Evolutionary conservation across 2,888 invertebrate genomes (phyloP), one percentile per base, ranked within the genome.

Genomic region (Choreutis nemorana): DNA sequence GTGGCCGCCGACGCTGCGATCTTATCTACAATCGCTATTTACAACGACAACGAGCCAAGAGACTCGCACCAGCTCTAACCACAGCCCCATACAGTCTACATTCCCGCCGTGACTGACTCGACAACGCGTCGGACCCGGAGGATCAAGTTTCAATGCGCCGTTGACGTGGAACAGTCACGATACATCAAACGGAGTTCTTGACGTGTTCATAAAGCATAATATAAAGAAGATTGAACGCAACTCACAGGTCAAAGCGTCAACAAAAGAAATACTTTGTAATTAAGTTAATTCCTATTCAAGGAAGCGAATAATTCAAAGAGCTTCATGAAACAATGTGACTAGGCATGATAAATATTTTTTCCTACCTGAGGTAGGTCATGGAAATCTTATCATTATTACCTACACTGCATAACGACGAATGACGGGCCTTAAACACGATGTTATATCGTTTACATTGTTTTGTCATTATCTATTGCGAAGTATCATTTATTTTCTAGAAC

Each of bases 61-160:
- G 26, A 30, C 30, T 4, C 9, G 15, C 5, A 4, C 9, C 29
- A 34, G 30, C 14, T 26, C 30, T 31, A 40, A 26, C 14, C 2
- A 4, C 31, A 9, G 13, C 5, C 26, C 15, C 22, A 22, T 42
- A 52, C 35, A 38, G 51, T 44, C 39, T 40, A 42, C 34, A 42
- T 24, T 49, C 25, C 33, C 30, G 11, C 27, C 27, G 27, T 32
- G n/a, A 3, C 4, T 3, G 4, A 35, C 23, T 30, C 15, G 27
- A 35, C 29, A 14, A 15, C 32, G 37, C 42, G 38, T 51, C 44
- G 36, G 35, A 29, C 35, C 42, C 46, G 34, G 44, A 56, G n/a
- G 55, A 67, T 63, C 61, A 57, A 62, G 59, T 66, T 65, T 60
- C 60, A 60, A 56, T 55, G 57, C 50, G 48, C 46, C 53, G 55